Conservation (phyloP, 2,113 vertebrate species). For the Pagrus major region DNA sequence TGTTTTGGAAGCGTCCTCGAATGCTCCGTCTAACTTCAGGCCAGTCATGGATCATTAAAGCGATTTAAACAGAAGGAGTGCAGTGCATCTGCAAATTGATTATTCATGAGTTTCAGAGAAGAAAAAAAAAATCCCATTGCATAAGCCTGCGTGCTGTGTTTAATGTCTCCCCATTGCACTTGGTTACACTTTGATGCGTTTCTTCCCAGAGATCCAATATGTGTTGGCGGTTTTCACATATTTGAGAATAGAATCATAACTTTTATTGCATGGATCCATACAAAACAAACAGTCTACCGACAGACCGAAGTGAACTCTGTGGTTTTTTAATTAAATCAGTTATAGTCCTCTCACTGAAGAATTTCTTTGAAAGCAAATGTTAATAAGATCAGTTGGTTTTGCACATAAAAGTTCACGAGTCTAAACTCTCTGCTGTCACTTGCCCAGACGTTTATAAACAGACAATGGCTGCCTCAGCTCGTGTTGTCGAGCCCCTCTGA, state of each 20-base stretch:
- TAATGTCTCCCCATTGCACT: slow-evolving; percentile 43
- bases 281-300: slow-evolving; percentile 9
- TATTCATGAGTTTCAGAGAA: slow-evolving; percentile 47
- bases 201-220: slow-evolving; percentile 22
- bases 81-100: slow-evolving; percentile 39
- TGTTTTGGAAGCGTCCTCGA: slow-evolving; percentile 22
- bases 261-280: slow-evolving; percentile 8
- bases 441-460: slow-evolving; percentile 50
- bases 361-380: slow-evolving; percentile 37
- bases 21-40: slow-evolving; percentile 19
- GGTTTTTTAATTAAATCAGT: slow-evolving; percentile 16
- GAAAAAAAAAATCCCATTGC: slow-evolving; percentile 50
- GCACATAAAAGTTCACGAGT: slow-evolving; percentile 32
- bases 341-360: not conserved
- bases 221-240: not conserved
- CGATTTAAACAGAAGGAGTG: slow-evolving; percentile 34
- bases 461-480: slow-evolving; percentile 22
- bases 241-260: slow-evolving; percentile 30
- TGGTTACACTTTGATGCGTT: slow-evolving; percentile 36
- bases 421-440: slow-evolving; percentile 52
- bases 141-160: slow-evolving; percentile 24
- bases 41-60: slow-evolving; percentile 44
- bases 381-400: slow-evolving; percentile 31
- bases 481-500: slow-evolving; percentile 35
- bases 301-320: not conserved